Base-by-base conservation (phyloP, 2,113 vertebrate genomes). In the Megaleporinus macrocephalus region DNA sequence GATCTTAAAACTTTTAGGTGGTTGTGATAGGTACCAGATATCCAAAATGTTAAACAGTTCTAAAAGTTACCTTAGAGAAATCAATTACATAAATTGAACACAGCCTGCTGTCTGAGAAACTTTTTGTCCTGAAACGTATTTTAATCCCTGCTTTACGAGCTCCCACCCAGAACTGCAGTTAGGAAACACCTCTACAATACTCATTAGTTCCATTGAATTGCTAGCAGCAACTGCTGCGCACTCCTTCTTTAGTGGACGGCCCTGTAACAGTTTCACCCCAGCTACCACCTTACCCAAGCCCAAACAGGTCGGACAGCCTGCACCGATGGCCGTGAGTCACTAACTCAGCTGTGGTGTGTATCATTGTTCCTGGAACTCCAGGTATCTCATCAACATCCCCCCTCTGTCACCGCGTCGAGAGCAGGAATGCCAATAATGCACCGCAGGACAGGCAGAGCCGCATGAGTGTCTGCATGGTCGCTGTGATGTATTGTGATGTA, bases 241-340 rank as follows among this genome's bases (percentile, higher is more conserved):
- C 24, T 69, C 49, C 73, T 57, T n/a, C 61, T 49, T 10, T 18
- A 22, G 27, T 13, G 51, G 22, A 20, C 33, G 7, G 29, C 51
- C 51, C 13, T 27, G 53, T 1, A 29, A 15, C 1, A n/a, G 70
- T 80, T 74, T 79, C 70, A 72, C 13, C 0, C 11, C 18, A n/a
- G 51, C 57, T 47, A n/a, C 53, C 51, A 65, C 59, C 73, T 78
- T 30, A 71, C 44, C 59, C 15, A 59, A 3, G 27, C 49, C 66
- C 84, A 93, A 93, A 93, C 91, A 89, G 63, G 93, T 93, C 78
- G 0, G 89, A 89, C 92, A 0, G 29, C 63, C 83, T 33, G 78
- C 4, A 0, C 78, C 6, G 7, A 26, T 61, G 30, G 30, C 16
- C 18, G 49, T 91, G 88, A 91, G 86, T 93, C 92, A 91, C 80